Conservation (phyloP, 2,113 vertebrate genomes). For the Amblyopsis rosae region DNA sequence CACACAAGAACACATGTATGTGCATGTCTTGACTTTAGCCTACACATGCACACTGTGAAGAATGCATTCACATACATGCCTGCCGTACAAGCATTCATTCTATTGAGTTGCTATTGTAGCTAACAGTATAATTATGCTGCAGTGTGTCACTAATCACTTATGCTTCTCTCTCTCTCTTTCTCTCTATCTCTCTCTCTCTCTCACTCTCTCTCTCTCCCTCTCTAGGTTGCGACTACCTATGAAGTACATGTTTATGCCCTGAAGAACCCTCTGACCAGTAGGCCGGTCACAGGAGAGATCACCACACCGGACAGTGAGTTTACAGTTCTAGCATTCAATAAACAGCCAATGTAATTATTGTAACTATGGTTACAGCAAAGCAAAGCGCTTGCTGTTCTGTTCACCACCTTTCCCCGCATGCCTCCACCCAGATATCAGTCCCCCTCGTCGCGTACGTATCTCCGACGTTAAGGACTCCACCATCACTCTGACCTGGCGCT, state of each 20-base stretch:
- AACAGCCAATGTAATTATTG: background rate
- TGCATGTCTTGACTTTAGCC: background rate
- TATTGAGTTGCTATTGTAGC: no score
- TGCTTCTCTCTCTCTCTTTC: background rate
- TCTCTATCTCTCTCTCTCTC: background rate
- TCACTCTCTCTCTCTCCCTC: background rate
- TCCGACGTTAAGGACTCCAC: conserved; percentile 87
- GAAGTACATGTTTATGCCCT: conserved; percentile 91
- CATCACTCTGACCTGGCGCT: conserved; percentile 91
- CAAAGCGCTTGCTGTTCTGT: background rate
- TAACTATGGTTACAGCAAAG: background rate
- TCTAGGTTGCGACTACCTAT: conserved; percentile 89
- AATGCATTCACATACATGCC: no score
- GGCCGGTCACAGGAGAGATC: conserved; percentile 84
- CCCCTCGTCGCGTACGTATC: conserved; percentile 90
- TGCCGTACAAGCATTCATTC: no score
- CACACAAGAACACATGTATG: background rate
- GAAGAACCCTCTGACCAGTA: conserved; percentile 90
- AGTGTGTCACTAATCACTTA: background rate
- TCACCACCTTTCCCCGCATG: background rate
- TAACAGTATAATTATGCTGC: no score
- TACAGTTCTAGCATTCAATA: background rate
- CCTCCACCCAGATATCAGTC: conserved; percentile 83
- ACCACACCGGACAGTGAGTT: conserved; percentile 88
- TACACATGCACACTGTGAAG: no score